These are phyloP conservation scores for Chionomys nivalis DNA, from an alignment of 2,113 vertebrate genomes.

Conservation along the genomic window DNA sequence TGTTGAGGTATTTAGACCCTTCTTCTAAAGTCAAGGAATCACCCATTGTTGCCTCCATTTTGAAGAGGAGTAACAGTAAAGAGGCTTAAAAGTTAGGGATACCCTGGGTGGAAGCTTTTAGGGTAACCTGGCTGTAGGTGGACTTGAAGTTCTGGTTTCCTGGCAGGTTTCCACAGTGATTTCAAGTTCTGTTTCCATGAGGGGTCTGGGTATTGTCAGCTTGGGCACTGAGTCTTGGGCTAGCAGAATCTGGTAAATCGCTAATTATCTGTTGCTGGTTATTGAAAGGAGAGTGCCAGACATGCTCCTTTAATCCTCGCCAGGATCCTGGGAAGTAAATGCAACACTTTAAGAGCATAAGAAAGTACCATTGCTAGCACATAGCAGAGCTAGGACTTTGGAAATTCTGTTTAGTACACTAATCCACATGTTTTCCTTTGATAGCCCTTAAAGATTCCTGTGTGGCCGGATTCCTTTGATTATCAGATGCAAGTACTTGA, in stretches of 20 bases:
- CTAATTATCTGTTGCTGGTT: background rate
- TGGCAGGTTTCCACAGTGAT: background rate
- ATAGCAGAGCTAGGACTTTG: background rate
- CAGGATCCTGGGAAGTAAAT: background rate
- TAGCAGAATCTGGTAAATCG: background rate
- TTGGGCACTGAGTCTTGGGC: background rate
- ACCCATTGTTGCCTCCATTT: background rate
- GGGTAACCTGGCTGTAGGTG: accelerated
- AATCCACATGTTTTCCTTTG: background rate
- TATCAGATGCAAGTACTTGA: background rate
- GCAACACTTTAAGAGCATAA: background rate
- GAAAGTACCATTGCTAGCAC: background rate
- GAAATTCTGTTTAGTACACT: background rate
- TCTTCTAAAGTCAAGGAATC: background rate
- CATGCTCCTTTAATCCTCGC: background rate
- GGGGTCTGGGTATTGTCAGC: background rate
- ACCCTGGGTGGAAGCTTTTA: background rate
- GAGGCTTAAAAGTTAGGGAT: background rate
- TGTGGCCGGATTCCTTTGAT: background rate
- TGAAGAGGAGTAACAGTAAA: background rate
- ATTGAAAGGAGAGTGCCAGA: background rate
- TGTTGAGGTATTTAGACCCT: background rate
- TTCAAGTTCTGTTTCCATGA: background rate
- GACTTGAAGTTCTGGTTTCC: background rate
- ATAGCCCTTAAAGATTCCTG: background rate